Evolutionary conservation across 2,113 vertebrate genomes (phyloP).

Genomic region (Platycercus adscitus): DNA sequence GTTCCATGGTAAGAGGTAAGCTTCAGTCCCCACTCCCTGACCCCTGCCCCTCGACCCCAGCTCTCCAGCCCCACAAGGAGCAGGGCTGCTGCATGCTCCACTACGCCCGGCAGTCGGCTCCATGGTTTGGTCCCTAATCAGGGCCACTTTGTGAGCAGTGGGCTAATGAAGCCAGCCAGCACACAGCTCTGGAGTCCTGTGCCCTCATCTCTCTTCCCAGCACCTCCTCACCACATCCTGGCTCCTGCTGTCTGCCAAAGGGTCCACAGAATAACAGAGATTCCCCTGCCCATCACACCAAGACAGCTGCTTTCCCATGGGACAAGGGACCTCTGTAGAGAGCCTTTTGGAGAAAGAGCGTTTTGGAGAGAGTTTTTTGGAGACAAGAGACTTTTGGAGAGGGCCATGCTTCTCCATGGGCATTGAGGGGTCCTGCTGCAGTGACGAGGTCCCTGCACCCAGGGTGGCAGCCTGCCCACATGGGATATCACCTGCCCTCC

Average conservation of each 20-base stretch:
- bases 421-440: accelerated
- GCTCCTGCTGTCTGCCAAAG: neutral
- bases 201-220: neutral
- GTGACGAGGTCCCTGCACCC: accelerated
- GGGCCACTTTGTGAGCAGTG: neutral
- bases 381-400: neutral
- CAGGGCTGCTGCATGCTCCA: neutral
- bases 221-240: accelerated
- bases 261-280: neutral
- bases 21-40: accelerated
- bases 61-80: neutral
- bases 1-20: accelerated
- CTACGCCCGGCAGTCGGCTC: neutral
- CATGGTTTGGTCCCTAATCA: neutral
- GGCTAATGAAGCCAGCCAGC: neutral
- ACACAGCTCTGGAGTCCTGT: neutral
- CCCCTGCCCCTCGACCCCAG: accelerated
- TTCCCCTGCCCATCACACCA: accelerated
- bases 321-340: neutral
- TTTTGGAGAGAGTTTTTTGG: neutral
- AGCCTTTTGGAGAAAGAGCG: neutral
- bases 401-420: accelerated
- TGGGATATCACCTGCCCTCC: neutral
- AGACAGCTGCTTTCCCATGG: neutral
- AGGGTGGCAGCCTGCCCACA: neutral